Base-by-base conservation (phyloP, 2,797 vertebrate genomes). In the Discoglossus pictus region DNA sequence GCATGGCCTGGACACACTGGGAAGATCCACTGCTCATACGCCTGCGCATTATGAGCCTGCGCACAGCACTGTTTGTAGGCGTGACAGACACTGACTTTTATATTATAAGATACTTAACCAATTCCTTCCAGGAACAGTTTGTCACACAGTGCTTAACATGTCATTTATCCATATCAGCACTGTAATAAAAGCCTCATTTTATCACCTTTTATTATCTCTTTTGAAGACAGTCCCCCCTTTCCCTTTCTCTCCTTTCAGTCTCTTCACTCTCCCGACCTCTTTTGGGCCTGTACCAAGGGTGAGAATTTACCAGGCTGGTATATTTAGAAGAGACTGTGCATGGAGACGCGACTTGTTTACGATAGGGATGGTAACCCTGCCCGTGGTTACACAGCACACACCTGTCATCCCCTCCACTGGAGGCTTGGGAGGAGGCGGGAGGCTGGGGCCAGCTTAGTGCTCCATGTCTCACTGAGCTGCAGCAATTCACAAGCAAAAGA, bases 281-380 rank as follows among this genome's bases (percentile, higher is more conserved):
- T 71, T 71, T 71, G 68, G 68, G 60, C 40, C 61, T 71, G 35
- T 35, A 58, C 61, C 68, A 71, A 64, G 60, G 52, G 35, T 48
- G 60, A 70, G 60, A 62, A 56, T 70, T 56, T 50, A 56, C 67
- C 67, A 63, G 21, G 52, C 23, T 56, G 68, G 56, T 71, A 71
- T 58, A 71, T 71, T 71, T 71, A 71, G 68, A 63, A 50, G 61
- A 24, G 60, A 17, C 35, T 43, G 53, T 51, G 68, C 68, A 47
- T 64, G 31, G 68, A 64, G 61, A 71, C 68, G 15, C 12, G 20
- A 64, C 60, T 51, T 71, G 68, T 71, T 71, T 71, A 64, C 60
- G 53, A 51, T 51, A 42, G 53, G 44, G 36, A 31, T 64, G 27
- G 68, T 71, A 71, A 71, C 53, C 68, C 27, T 35, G 61, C 44